Base-by-base conservation (phyloP, 92 coral and sea anemone genomes). In the Palythoa caribaeorum region DNA sequence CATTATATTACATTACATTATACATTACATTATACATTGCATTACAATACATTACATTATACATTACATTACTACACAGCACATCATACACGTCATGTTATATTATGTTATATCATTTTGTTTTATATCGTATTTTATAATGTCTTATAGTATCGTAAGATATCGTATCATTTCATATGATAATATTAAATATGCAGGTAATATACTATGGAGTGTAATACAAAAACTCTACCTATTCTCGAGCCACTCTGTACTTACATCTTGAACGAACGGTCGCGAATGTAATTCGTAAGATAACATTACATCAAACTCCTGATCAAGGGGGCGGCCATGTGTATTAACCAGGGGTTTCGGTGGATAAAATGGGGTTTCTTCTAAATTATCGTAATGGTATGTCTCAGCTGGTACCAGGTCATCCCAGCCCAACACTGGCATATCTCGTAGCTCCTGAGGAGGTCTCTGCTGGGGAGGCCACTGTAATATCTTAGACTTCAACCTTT, bases 241-340 rank as follows among this genome's bases (percentile, higher is more conserved):
- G 1, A 9, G 13, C 79, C 57, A 36, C 36, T 75, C 19, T 40
- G 50, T 44, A 51, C 44, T 81, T 81, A 81, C 86, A 6, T 81
- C 86, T 81, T 81, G 86, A 14, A 81, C 86, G 7, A 81, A 81
- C 39, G 86, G 86, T 39, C 86, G 63, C 20, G 71, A 65, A 39
- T 81, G 76, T 28, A 71, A 47, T 48, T 81, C 76, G 73, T 81
- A 81, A 7, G 86, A 81, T 59, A 81, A 21, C 86, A 81, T 81
- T 19, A 66, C 86, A 17, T 81, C 86, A 66, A 81, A 81, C 48
- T 81, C 86, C 20, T 81, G 86, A 47, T 81, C 86, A 47, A 81
- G 48, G 5, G 86, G 86, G 39, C 4, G 75, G 9, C 76, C 86
- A 9, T 39, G 86, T 50, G 66, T 44, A 40, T 81, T 39, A 14